These are phyloP conservation scores for Plagiodera versicolora DNA, from an alignment of 2,888 invertebrate genomes.

Conservation along the genomic window DNA sequence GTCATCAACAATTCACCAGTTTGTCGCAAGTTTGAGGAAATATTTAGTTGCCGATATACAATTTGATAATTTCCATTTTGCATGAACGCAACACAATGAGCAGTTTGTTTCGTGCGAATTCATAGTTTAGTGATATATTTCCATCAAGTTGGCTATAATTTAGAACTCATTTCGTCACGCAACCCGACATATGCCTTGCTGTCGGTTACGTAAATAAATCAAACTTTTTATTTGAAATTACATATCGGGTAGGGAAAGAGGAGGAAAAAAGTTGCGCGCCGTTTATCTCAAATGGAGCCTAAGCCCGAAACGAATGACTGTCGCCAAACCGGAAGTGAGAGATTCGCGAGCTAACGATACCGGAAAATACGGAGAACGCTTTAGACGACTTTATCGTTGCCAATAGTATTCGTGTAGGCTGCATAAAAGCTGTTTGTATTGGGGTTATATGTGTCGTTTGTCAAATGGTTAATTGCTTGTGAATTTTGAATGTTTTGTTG, in stretches of 20 bases:
- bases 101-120: constrained; percentile 26
- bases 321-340: constrained; percentile 42
- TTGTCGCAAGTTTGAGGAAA: constrained; percentile 1
- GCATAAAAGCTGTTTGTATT: constrained; percentile 43
- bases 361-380: constrained; percentile 50
- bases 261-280: constrained; percentile 26
- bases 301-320: constrained; percentile 46
- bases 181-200: constrained; percentile 28
- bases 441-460: constrained; percentile 54
- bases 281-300: constrained; percentile 47
- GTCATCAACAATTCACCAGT: constrained; percentile 6
- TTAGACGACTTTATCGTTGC: constrained; percentile 42
- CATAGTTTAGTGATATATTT: constrained; percentile 29
- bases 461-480: constrained; percentile 65
- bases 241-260: constrained; percentile 7
- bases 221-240: constrained; percentile 20
- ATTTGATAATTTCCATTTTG: constrained; percentile 26
- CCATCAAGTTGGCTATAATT: constrained; percentile 30
- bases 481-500: constrained; percentile 54
- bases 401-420: constrained; percentile 45
- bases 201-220: constrained; percentile 25
- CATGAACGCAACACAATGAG: constrained; percentile 30
- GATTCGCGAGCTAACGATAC: constrained; percentile 45
- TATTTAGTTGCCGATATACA: constrained; percentile 21
- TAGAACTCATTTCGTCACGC: constrained; percentile 29